phyloP scores from a whole-genome alignment of 2,797 vertebrate genomes.

The Macropus fuliginosus region DNA sequence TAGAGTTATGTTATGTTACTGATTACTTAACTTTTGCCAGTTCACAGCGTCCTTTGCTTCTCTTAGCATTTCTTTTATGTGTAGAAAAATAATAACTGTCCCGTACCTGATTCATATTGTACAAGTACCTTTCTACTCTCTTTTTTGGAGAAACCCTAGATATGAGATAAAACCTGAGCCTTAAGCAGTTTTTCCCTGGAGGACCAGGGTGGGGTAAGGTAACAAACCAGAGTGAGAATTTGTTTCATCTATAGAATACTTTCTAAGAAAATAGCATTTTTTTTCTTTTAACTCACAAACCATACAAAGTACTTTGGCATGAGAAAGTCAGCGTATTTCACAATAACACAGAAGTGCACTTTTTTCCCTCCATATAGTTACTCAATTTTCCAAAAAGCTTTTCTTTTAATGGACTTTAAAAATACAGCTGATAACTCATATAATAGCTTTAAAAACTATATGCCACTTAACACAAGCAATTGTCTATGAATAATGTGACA shows the following conservation, averaged over 20 bases:
- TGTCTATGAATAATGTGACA: not conserved
- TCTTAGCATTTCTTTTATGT: not conserved
- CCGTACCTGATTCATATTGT: not conserved
- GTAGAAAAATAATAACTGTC: not conserved
- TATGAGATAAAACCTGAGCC: not conserved
- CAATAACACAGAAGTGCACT: not conserved
- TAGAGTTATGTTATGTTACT: not conserved
- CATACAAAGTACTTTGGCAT: not conserved
- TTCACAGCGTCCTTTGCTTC: not conserved
- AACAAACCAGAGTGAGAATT: not conserved
- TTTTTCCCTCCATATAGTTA: not conserved
- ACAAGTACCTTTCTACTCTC: too few species aligned
- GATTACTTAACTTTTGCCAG: not conserved
- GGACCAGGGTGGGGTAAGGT: not conserved
- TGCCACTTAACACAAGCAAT: not conserved
- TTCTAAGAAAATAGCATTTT: not conserved
- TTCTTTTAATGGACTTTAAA: not conserved
- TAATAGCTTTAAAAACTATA: not conserved
- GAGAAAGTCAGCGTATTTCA: not conserved
- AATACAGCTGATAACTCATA: not conserved
- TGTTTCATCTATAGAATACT: not conserved
- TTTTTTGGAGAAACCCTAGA: not conserved
- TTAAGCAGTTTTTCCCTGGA: not conserved
- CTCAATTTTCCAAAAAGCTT: not conserved
- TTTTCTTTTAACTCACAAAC: not conserved